A percentile compares a stretch with the other conserved stretches of the same genome.
Evolutionary conservation across 2,888 invertebrate genomes (phyloP).

Genomic region (Dorcus hopei): DNA sequence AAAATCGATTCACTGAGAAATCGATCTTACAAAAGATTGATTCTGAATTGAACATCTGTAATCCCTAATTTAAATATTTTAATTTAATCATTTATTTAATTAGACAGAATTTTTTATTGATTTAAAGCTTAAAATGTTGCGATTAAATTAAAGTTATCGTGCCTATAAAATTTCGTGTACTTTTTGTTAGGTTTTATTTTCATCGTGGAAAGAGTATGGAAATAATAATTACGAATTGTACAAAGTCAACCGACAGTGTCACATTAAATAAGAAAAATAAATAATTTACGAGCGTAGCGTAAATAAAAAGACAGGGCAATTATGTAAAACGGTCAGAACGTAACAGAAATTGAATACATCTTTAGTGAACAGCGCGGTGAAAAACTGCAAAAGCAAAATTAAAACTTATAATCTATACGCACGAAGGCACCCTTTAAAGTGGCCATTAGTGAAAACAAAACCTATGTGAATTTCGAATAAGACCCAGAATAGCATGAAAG

Average conservation of each 20-base stretch:
- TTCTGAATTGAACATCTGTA: too few species aligned
- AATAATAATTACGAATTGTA: too few species aligned
- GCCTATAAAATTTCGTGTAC: too few species aligned
- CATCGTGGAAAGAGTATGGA: too few species aligned
- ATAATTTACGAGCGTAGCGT: conserved; percentile 13
- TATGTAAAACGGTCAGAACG: conserved; percentile 17
- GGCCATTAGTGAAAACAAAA: conserved; percentile 37
- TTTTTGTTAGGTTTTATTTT: too few species aligned
- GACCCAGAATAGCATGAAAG: conserved; percentile 48
- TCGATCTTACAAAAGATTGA: too few species aligned
- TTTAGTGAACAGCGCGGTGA: conserved; percentile 10
- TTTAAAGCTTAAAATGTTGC: too few species aligned
- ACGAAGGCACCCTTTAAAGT: conserved; percentile 39
- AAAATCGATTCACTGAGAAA: too few species aligned
- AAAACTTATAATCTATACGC: conserved; percentile 37
- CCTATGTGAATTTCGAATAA: conserved; percentile 41
- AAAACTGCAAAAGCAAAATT: conserved; percentile 29
- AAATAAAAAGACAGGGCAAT: conserved; percentile 16
- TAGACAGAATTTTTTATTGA: too few species aligned
- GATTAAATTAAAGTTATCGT: too few species aligned
- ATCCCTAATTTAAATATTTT: too few species aligned
- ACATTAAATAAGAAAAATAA: conserved; percentile 14
- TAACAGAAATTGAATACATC: conserved; percentile 18
- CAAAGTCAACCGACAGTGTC: conserved; percentile 1
- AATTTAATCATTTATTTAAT: too few species aligned